Evolutionary conservation across 2,797 vertebrate genomes (phyloP), one percentile per base, ranked within the genome.

Genomic region (Nyctalus aviator): DNA sequence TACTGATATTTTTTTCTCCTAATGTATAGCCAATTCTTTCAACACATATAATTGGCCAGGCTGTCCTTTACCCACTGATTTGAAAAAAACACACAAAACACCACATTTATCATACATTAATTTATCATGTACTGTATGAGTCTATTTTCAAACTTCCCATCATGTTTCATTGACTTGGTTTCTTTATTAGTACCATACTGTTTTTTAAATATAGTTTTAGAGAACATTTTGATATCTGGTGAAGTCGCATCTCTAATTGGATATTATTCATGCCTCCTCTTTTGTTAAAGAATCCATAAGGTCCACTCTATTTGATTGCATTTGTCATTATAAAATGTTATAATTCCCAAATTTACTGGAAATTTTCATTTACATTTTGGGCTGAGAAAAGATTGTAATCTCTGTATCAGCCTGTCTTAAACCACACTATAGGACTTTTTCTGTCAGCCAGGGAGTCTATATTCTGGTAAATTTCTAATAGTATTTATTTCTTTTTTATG

Each of bases 351-450:
- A 25, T 88, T 84, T 57, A 69, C 59, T 69, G 41, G 71, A 88
- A 69, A 88, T 59, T 93, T 83, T 57, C 41, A 62, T 83, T 76
- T 53, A 93, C 48, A 82, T 68, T 82, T 82, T 93, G 53, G 18
- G 37, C 66, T 93, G 41, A 84, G 62, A 76, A 76, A 57, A 59
- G 48, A 69, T 76, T 76, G 32, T 59, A 59, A 88, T 64, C 50
- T 62, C 41, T 88, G 27, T 72, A 71, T 69, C 44, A 53, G 23
- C 50, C 25, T 88, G 13, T 82, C 50, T 71, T 57, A 83, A 88
- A 87, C 83, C 30, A 77, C 35, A 44, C 27, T 1, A 32, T 8
- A 69, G 41, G 21, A 35, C 62, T 53, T 5, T 81, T 82, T 76
- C 25, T 8, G 8, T 48, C 8, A 81, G 88, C n/a, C 50, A 73